A percentile compares a stretch with the other conserved stretches of the same genome.
Conservation (phyloP, 1,140 invertebrate genomes). For the Spodoptera frugiperda region DNA sequence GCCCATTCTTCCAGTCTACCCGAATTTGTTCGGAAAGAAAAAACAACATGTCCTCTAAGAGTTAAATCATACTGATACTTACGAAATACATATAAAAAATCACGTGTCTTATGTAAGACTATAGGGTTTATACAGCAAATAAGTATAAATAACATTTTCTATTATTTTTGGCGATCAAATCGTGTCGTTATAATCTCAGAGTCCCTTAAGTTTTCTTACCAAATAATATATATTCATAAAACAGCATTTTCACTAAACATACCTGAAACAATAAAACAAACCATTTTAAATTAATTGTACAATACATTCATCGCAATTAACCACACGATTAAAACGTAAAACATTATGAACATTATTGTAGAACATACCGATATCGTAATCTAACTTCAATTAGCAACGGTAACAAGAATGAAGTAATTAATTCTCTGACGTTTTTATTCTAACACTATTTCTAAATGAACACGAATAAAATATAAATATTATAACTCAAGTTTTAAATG, state of each 20-base stretch:
- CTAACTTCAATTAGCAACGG: neutral
- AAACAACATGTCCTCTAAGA: too few relatives aligned
- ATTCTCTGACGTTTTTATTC: neutral
- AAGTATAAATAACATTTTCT: too few relatives aligned
- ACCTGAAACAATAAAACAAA: constrained; percentile 4
- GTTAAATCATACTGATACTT: too few relatives aligned
- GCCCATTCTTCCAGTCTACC: too few relatives aligned
- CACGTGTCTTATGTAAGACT: too few relatives aligned
- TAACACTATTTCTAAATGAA: neutral
- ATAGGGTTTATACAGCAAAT: too few relatives aligned
- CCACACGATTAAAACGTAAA: neutral
- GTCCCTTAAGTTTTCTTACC: too few relatives aligned
- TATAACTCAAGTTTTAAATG: neutral
- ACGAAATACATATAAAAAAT: too few relatives aligned
- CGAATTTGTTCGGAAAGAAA: too few relatives aligned
- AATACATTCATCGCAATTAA: neutral
- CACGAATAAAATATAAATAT: neutral
- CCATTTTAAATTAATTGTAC: neutral
- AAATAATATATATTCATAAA: too few relatives aligned
- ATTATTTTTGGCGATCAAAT: too few relatives aligned
- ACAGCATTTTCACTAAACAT: neutral
- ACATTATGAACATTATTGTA: neutral
- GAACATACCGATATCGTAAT: neutral
- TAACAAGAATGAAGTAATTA: neutral
- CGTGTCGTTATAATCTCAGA: too few relatives aligned